Evolutionary conservation across 2,797 vertebrate species (phyloP).

Genomic region (Decapterus maruadsi): DNA sequence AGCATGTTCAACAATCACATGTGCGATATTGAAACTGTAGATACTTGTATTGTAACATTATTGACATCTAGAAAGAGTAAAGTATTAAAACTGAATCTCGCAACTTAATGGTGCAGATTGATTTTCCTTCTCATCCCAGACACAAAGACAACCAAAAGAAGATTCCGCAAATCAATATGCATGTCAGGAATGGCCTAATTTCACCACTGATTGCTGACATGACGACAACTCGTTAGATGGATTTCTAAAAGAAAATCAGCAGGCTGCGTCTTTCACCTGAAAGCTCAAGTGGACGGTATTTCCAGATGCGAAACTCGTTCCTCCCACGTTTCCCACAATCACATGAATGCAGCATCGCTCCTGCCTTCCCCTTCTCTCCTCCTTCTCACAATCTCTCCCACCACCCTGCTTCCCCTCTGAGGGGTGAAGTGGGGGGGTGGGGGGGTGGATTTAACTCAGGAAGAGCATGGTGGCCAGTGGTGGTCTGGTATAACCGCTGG

Average conservation of each 20-base stretch:
- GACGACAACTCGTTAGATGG: too few species aligned
- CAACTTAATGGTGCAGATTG: background rate
- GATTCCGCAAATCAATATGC: background rate
- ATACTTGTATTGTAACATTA: too few species aligned
- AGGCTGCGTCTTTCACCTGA: background rate
- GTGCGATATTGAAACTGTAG: background rate
- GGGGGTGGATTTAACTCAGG: constrained; percentile 66
- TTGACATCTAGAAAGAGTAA: background rate
- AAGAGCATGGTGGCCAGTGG: constrained; percentile 69
- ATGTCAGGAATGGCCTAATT: background rate
- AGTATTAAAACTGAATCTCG: background rate
- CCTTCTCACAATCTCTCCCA: constrained; percentile 22
- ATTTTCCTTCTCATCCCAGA: background rate
- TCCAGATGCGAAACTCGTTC: constrained; percentile 8
- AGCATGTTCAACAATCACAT: background rate
- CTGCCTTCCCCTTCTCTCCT: constrained; percentile 1
- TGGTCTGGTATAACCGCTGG: constrained; percentile 70
- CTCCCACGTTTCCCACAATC: constrained; percentile 28
- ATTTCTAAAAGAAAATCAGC: background rate
- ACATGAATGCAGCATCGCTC: constrained; percentile 62
- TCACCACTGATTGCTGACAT: background rate
- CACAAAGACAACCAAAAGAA: background rate
- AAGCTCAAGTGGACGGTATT: background rate
- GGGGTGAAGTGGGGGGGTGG: constrained; percentile 12
- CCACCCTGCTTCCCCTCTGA: constrained; percentile 38